Conservation (phyloP, 2,797 vertebrate genomes). For the Toxotes lorentzi region DNA sequence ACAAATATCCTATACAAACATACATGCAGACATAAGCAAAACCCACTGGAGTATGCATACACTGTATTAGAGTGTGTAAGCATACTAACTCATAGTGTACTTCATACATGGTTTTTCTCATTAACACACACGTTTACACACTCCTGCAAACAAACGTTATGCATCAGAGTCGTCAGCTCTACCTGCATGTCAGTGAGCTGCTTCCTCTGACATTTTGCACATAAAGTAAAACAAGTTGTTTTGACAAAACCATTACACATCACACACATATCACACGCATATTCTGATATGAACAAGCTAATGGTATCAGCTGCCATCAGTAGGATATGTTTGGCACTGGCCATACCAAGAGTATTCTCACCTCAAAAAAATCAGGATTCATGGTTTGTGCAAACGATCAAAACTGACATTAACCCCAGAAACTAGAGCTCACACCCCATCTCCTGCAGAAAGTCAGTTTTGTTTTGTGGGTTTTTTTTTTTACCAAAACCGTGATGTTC, state of each 20-base stretch:
- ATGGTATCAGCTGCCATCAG: not conserved
- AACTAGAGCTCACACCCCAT: no score
- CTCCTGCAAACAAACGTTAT: constrained; percentile 23
- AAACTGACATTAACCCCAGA: not conserved
- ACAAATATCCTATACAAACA: not conserved
- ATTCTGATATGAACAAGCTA: not conserved
- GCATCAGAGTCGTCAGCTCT: not conserved
- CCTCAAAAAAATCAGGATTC: not conserved
- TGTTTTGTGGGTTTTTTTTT: not conserved
- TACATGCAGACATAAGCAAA: constrained; percentile 9
- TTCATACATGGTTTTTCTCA: not conserved
- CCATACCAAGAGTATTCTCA: not conserved
- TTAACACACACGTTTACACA: not conserved
- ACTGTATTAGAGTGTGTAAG: not conserved
- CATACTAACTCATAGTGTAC: not conserved
- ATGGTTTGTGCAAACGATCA: not conserved
- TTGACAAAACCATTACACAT: not conserved
- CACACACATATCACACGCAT: no score
- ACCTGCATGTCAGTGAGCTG: not conserved
- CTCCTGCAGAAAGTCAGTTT: not conserved
- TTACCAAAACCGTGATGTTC: not conserved
- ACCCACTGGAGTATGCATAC: not conserved
- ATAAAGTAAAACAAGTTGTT: not conserved
- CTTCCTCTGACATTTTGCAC: constrained; percentile 1
- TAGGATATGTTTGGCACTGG: not conserved